A percentile compares a stretch with the other conserved stretches of the same genome.
phyloP scores from a whole-genome alignment of 2,113 vertebrate genomes.

The Pristiophorus japonicus region DNA sequence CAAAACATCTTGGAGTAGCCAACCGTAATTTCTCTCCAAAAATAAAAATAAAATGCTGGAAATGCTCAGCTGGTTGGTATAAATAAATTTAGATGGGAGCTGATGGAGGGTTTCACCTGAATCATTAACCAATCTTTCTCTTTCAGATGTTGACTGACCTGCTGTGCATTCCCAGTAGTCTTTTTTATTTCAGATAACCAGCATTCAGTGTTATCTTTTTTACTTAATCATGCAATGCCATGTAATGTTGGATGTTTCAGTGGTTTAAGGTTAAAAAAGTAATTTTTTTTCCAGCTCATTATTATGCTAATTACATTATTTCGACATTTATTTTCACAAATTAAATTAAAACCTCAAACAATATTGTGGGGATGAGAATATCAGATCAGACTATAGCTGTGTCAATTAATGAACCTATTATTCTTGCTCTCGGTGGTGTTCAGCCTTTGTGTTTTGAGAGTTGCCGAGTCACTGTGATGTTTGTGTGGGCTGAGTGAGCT shows the following conservation, averaged over 20 bases:
- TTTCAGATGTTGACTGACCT: too few species aligned
- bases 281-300: background rate
- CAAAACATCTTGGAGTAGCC: background rate
- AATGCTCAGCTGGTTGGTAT: too few species aligned
- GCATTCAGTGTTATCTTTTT: background rate
- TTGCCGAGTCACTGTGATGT: background rate
- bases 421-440: background rate
- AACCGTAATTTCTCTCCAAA: background rate
- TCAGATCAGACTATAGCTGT: background rate
- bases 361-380: background rate
- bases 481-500: background rate
- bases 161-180: too few species aligned
- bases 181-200: too few species aligned
- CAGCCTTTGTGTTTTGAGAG: background rate
- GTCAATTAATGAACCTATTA: background rate
- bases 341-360: slow-evolving; percentile 8
- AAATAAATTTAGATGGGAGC: too few species aligned
- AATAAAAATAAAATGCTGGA: too few species aligned
- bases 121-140: too few species aligned
- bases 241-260: background rate
- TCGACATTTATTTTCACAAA: background rate
- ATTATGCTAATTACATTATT: background rate
- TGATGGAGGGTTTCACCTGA: too few species aligned
- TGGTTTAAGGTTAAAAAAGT: background rate
- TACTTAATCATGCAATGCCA: background rate